Evolutionary conservation across 1,140 invertebrate species (phyloP), one percentile per base, ranked within the genome.

Genomic region (Caenorhabditis remanei): DNA sequence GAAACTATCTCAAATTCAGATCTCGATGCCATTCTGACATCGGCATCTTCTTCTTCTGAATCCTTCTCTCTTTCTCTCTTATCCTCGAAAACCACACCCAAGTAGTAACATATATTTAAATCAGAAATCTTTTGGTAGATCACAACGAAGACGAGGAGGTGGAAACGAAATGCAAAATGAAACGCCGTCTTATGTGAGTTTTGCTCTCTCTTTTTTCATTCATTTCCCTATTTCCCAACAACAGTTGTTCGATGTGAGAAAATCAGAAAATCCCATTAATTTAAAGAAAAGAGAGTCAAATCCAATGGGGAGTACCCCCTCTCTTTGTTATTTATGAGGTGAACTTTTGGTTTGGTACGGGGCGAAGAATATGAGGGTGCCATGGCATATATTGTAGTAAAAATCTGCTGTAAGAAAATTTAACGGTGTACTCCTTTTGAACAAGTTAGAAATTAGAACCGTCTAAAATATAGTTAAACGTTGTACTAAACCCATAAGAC

Each of bases 1-100:
- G 71, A 79, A 79, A 79, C 71, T 79, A 79, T 79, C 71, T 79
- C 43, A 79, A 79, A 79, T 79, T 79, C 71, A 79, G 71, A 79
- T 79, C 71, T 79, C 71, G 71, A 79, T 79, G 71, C 71, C 71
- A 79, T 53, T 79, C 71, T 79, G 71, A 79, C 71, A 79, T 79
- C 71, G 71, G 71, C 71, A 50, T 48, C 46, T 79, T 46, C 71
- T 79, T 79, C 71, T 41, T 4, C 40, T n/a, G 21, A 46, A 41
- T 41, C 65, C 41, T 71, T 40, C 11, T 63, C 24, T 14, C 11
- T 63, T 19, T 14, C 43, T 71, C 41, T 16, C 43, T 53, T 79
- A 79, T 79, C 71, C 71, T 79, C 71, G 53, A 79, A 79, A 79
- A 53, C 71, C 46, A 53, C 46, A 53, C 71, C 71, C 46, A 50